Evolutionary conservation across 1,140 invertebrate species (phyloP).

Genomic region (Andrena cerasifolii): DNA sequence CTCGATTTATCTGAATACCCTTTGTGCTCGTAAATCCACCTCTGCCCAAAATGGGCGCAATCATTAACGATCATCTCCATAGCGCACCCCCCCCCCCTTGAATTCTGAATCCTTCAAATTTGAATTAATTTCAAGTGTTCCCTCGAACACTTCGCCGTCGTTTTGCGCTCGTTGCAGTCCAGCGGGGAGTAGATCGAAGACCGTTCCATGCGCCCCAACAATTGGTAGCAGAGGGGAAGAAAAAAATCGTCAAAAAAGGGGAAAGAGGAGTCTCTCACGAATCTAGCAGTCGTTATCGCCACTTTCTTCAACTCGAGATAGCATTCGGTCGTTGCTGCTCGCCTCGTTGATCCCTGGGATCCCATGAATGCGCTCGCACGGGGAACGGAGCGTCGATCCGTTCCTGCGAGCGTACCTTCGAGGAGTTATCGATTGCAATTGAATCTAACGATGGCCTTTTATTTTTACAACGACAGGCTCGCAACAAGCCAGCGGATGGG

Average conservation of each 20-base stretch:
- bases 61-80: neutral
- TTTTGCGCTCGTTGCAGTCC: slow-evolving; percentile 9
- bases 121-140: no score
- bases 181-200: neutral
- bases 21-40: neutral
- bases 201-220: neutral
- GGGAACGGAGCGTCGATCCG: neutral
- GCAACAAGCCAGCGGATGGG: slow-evolving; percentile 91
- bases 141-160: neutral
- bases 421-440: neutral
- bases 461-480: slow-evolving; percentile 83
- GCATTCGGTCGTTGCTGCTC: neutral
- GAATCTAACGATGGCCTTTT: slow-evolving; percentile 40
- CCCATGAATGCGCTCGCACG: neutral
- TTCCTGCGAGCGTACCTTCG: neutral
- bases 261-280: neutral
- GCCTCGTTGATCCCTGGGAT: neutral
- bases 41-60: neutral
- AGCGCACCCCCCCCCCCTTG: no score
- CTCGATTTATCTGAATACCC: neutral
- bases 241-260: neutral
- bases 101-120: neutral
- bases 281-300: neutral
- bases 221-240: neutral
- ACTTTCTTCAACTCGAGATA: slow-evolving; percentile 1